Evolutionary conservation across 1,140 invertebrate genomes (phyloP).

Genomic region (Euura lappo): DNA sequence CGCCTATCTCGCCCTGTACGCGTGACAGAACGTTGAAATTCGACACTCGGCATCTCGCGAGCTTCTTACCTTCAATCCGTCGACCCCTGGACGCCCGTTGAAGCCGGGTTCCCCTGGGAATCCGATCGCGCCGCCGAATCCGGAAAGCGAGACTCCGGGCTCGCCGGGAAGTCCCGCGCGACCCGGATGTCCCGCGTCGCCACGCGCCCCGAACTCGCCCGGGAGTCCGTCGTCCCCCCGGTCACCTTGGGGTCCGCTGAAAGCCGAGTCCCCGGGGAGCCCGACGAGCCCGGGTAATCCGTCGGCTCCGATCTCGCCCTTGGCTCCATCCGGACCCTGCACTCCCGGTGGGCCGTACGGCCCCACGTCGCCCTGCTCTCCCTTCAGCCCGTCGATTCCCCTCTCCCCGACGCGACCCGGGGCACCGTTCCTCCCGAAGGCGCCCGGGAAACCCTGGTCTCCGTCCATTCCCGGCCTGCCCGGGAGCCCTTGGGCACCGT

Average conservation of each 20-base stretch:
- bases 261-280: conserved; percentile 59
- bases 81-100: conserved; percentile 53
- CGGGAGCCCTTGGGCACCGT: conserved; percentile 54
- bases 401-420: conserved; percentile 55
- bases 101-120: conserved; percentile 55
- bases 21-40: conserved; percentile 34
- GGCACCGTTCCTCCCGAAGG: conserved; percentile 58
- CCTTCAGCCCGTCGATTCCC: conserved; percentile 63
- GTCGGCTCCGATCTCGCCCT: conserved; percentile 55
- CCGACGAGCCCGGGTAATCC: conserved; percentile 55
- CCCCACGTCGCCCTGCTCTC: conserved; percentile 63
- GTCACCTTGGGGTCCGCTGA: conserved; percentile 72
- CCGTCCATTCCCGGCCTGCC: conserved; percentile 65
- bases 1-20: conserved; percentile 58
- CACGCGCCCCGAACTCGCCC: conserved; percentile 56
- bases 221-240: conserved; percentile 63
- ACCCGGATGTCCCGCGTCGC: conserved; percentile 60
- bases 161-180: conserved; percentile 62
- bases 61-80: conserved; percentile 54
- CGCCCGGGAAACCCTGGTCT: conserved; percentile 51
- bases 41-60: conserved; percentile 29
- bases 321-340: conserved; percentile 57
- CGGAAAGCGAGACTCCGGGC: conserved; percentile 48
- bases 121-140: conserved; percentile 53
- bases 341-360: conserved; percentile 61